Conservation (phyloP, 2,888 invertebrate genomes). For the Laspeyria flexula region DNA sequence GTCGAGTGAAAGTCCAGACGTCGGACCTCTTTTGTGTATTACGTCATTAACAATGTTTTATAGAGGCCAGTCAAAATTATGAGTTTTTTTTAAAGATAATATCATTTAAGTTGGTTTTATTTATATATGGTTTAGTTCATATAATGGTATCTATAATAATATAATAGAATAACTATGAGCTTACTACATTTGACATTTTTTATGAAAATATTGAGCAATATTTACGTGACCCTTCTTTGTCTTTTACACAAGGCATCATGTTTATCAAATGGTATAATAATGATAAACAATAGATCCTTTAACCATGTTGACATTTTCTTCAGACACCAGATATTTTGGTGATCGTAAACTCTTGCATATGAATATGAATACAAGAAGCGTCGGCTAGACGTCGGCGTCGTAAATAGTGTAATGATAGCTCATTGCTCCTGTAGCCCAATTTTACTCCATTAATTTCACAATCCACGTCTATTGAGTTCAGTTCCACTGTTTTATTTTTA, state of each 20-base stretch:
- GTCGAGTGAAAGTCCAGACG: slow-evolving; percentile 30
- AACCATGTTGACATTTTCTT: not conserved
- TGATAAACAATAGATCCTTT: no score
- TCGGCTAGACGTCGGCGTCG: slow-evolving; percentile 54
- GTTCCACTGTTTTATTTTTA: slow-evolving; percentile 15
- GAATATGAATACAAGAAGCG: slow-evolving; percentile 3
- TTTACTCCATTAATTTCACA: slow-evolving; percentile 26
- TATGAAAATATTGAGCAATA: no score
- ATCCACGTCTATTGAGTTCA: slow-evolving; percentile 6
- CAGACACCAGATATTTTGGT: slow-evolving; percentile 1
- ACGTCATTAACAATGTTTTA: slow-evolving; percentile 26
- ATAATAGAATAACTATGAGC: no score
- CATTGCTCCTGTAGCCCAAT: slow-evolving; percentile 28
- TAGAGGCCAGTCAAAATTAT: slow-evolving; percentile 5
- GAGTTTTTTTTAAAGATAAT: not conserved
- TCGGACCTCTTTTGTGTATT: slow-evolving; percentile 24
- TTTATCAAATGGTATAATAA: no score
- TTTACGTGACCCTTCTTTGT: no score
- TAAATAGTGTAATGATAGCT: slow-evolving; percentile 42
- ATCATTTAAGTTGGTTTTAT: not conserved
- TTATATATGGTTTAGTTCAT: no score
- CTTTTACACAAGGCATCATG: no score
- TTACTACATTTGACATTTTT: no score
- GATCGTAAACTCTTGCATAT: slow-evolving; percentile 6
- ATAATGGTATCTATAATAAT: no score